Conservation (phyloP, 2,888 invertebrate species). For the Epistrophe eligans region DNA sequence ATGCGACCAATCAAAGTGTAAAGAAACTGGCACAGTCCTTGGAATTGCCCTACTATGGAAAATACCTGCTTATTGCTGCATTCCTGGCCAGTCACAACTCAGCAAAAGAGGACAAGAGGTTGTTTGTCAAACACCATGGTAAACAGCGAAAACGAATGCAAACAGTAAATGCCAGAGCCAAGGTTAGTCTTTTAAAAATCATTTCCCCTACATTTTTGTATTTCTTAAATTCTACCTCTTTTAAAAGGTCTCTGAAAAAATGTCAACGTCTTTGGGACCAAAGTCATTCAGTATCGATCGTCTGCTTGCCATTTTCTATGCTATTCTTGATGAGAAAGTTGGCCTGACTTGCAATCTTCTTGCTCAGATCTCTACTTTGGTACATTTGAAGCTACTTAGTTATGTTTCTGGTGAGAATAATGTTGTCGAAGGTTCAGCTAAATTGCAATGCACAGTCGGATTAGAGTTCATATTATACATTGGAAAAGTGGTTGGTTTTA, state of each 20-base stretch:
- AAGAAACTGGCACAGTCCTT: constrained; percentile 87
- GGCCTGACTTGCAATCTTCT: constrained; percentile 94
- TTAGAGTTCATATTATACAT: constrained; percentile 92
- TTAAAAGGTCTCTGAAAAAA: constrained; percentile 84
- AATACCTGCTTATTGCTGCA: constrained; percentile 94
- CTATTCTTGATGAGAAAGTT: constrained; percentile 93
- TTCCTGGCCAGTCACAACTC: constrained; percentile 97
- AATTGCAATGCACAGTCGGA: constrained; percentile 93
- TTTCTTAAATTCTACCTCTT: background rate
- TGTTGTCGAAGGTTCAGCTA: constrained; percentile 89
- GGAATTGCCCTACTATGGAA: constrained; percentile 94
- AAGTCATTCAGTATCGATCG: constrained; percentile 93
- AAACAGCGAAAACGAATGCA: constrained; percentile 89
- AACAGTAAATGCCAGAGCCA: constrained; percentile 87
- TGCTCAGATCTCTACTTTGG: constrained; percentile 94
- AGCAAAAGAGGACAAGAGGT: constrained; percentile 92
- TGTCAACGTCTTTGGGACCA: constrained; percentile 91
- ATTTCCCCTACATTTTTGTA: background rate
- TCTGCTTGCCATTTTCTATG: constrained; percentile 94
- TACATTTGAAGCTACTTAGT: constrained; percentile 91
- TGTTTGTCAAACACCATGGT: constrained; percentile 92
- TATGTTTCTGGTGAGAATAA: constrained; percentile 89
- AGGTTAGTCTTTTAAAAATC: constrained; percentile 78
- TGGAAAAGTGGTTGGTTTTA: constrained; percentile 90
- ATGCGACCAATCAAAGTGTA: constrained; percentile 80